A percentile compares a stretch with the other conserved stretches of the same genome.
Evolutionary conservation across 1,140 invertebrate genomes (phyloP).

Genomic region (Agraylea sexmaculata): DNA sequence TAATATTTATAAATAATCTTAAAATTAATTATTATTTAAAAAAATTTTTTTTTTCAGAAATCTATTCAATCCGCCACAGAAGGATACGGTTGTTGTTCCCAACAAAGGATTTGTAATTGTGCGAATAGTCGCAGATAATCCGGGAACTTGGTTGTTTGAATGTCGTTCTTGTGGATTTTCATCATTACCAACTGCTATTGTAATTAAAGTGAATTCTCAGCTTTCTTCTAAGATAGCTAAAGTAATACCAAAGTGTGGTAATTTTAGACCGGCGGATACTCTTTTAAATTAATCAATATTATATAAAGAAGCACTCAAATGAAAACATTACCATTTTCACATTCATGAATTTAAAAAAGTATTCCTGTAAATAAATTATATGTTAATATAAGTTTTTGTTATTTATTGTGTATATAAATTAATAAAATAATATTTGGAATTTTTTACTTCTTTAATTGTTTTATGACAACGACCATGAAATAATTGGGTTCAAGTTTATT

Average conservation of each 20-base stretch:
- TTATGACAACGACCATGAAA: too few relatives aligned
- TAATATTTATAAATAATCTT: conserved; percentile 14
- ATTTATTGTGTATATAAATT: not conserved
- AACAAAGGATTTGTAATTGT: conserved; percentile 43
- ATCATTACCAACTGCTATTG: conserved; percentile 31
- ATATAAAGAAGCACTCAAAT: conserved; percentile 5
- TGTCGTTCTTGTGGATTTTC: conserved; percentile 32
- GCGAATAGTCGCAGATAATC: conserved; percentile 37
- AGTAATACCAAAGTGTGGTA: conserved; percentile 35
- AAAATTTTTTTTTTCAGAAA: conserved; percentile 25
- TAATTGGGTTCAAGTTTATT: too few relatives aligned
- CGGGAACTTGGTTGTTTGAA: conserved; percentile 39
- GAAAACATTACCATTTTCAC: not conserved
- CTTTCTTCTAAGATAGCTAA: conserved; percentile 31
- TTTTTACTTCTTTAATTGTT: too few relatives aligned
- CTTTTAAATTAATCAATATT: conserved; percentile 27
- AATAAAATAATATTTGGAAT: conserved; percentile 2
- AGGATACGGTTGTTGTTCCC: conserved; percentile 44
- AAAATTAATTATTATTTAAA: not conserved
- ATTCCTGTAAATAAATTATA: not conserved
- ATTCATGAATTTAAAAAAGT: not conserved
- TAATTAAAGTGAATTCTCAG: conserved; percentile 30
- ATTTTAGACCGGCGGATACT: conserved; percentile 34
- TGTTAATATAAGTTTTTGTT: not conserved
- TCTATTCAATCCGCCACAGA: conserved; percentile 32